Evolutionary conservation across 2,113 vertebrate species (phyloP).

Genomic region (Camelus bactrianus): DNA sequence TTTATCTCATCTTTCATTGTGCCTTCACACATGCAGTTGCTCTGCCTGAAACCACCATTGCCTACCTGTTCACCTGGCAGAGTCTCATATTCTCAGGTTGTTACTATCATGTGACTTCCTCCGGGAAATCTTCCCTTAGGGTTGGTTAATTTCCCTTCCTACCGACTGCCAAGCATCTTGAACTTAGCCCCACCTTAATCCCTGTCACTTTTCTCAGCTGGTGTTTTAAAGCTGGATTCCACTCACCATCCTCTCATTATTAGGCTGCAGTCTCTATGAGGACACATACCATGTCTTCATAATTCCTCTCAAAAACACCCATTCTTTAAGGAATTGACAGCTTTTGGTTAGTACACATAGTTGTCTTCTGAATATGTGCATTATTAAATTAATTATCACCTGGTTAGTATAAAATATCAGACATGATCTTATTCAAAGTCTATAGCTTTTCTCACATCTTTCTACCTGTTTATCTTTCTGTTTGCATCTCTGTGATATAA

Average conservation of each 20-base stretch:
- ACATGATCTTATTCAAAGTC: neutral
- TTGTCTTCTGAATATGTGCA: neutral
- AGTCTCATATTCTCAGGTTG: neutral
- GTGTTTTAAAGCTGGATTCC: neutral
- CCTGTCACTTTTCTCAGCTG: neutral
- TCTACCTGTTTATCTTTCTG: neutral
- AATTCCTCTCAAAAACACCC: neutral
- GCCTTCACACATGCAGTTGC: neutral
- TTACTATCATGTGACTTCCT: neutral
- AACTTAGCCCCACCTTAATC: neutral
- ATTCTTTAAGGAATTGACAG: neutral
- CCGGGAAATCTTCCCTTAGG: neutral
- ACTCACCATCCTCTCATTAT: neutral
- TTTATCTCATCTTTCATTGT: neutral
- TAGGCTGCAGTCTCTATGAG: neutral
- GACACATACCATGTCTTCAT: neutral
- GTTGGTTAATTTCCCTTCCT: neutral
- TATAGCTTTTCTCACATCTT: neutral
- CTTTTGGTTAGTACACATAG: neutral
- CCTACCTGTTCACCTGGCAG: neutral
- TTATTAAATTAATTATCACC: constrained; percentile 19
- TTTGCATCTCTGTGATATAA: neutral
- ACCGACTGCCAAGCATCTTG: neutral
- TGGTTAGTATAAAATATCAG: neutral
- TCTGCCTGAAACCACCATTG: too few relatives aligned